These are phyloP conservation scores for Goniozus legneri DNA, from an alignment of 1,140 invertebrate species.

Conservation along the genomic window DNA sequence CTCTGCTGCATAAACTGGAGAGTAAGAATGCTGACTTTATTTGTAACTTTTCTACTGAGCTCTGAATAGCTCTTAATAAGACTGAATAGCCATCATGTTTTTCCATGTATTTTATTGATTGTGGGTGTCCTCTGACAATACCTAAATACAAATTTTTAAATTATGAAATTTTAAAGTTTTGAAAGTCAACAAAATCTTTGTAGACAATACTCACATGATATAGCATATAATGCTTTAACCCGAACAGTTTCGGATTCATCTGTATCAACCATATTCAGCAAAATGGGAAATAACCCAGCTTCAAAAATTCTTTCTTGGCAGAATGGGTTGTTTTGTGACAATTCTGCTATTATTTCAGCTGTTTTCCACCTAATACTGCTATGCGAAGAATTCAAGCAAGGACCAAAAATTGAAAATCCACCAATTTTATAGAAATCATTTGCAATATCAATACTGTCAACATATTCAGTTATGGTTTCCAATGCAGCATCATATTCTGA, in stretches of 20 bases:
- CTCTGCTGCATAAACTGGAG: constrained; percentile 56
- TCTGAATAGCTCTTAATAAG: constrained; percentile 61
- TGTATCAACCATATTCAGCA: constrained; percentile 64
- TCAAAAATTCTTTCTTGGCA: constrained; percentile 67
- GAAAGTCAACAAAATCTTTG: background rate
- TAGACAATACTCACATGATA: constrained; percentile 63
- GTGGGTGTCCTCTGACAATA: constrained; percentile 59
- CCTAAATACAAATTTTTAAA: constrained; percentile 44
- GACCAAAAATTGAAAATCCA: constrained; percentile 67
- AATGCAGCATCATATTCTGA: constrained; percentile 59
- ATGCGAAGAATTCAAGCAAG: constrained; percentile 63
- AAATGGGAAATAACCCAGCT: constrained; percentile 59
- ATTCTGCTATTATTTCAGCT: constrained; percentile 66
- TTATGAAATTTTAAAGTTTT: too few species aligned
- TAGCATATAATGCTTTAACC: constrained; percentile 69
- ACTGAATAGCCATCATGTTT: constrained; percentile 62
- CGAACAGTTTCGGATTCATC: constrained; percentile 59
- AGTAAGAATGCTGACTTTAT: constrained; percentile 71
- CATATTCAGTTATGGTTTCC: constrained; percentile 61
- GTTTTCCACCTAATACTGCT: constrained; percentile 60
- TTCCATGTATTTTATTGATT: constrained; percentile 60
- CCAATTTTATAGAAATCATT: constrained; percentile 81
- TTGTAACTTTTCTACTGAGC: constrained; percentile 59
- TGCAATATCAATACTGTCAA: constrained; percentile 70
- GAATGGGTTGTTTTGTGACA: constrained; percentile 77